phyloP scores from a whole-genome alignment of 2,113 vertebrate species.

The Pedetes capensis region DNA sequence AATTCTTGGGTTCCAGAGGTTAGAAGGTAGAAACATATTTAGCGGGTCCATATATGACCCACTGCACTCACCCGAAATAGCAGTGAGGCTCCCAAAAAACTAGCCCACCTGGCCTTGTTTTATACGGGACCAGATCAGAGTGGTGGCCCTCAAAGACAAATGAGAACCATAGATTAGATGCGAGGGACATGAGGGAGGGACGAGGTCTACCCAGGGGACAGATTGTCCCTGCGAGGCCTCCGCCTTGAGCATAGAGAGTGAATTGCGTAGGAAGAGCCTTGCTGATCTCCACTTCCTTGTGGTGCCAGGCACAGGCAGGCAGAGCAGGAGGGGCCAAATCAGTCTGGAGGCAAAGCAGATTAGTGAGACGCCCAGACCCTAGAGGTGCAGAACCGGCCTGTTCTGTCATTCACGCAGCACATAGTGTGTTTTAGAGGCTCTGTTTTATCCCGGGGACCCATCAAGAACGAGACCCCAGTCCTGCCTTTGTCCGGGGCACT shows the following conservation, averaged over 20 bases:
- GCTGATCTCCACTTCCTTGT: neutral
- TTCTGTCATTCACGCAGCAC: neutral
- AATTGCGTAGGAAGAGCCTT: too few relatives aligned
- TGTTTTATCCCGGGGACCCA: neutral
- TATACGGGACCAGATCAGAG: neutral
- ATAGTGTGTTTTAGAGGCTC: neutral
- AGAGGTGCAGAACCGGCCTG: neutral
- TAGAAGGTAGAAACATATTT: neutral
- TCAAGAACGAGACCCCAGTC: neutral
- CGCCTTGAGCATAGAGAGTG: neutral
- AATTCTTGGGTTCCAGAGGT: neutral
- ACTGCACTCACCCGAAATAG: neutral
- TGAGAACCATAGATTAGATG: neutral
- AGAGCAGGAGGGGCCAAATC: fast-evolving
- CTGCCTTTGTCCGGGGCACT: neutral
- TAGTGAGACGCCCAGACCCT: neutral
- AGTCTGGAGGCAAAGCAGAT: neutral
- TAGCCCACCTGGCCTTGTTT: too few relatives aligned
- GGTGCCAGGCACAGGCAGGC: fast-evolving
- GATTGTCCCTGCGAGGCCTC: neutral
- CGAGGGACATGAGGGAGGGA: neutral
- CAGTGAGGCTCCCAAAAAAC: neutral
- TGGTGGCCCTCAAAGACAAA: neutral
- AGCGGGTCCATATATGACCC: neutral
- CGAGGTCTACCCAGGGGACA: neutral